Conservation (phyloP, 2,113 vertebrate species). For the Mirza zaza region DNA sequence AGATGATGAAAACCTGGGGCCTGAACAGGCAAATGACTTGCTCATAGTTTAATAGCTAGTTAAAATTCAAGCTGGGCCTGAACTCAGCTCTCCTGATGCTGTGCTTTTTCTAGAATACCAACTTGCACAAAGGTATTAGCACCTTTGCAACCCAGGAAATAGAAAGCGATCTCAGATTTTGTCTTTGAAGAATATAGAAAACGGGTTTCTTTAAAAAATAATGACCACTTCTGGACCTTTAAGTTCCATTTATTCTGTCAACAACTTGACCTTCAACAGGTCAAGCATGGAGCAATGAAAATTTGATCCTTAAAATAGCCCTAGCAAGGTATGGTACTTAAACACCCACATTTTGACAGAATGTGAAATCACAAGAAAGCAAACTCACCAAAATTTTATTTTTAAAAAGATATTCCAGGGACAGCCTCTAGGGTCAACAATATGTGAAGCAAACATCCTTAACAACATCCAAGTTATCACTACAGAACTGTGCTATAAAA, state of each 20-base stretch:
- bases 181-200: not conserved
- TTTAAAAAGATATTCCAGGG: not conserved
- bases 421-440: not conserved
- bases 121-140: not conserved
- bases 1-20: not conserved
- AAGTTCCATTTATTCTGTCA: not conserved
- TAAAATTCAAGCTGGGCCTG: not conserved
- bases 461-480: not conserved
- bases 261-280: not conserved
- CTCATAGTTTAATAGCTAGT: not conserved
- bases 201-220: not conserved
- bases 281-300: not conserved
- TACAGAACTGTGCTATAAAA: not conserved
- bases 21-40: not conserved
- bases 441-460: constrained; percentile 2
- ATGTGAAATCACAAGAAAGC: not conserved
- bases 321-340: not conserved
- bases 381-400: constrained; percentile 10
- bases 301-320: not conserved
- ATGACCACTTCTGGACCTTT: not conserved
- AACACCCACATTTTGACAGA: not conserved
- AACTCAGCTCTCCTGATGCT: not conserved
- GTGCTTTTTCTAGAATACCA: not conserved
- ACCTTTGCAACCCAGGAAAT: not conserved
- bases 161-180: not conserved